phyloP scores from a whole-genome alignment of 2,888 invertebrate species.

The Steinernema scapterisci region DNA sequence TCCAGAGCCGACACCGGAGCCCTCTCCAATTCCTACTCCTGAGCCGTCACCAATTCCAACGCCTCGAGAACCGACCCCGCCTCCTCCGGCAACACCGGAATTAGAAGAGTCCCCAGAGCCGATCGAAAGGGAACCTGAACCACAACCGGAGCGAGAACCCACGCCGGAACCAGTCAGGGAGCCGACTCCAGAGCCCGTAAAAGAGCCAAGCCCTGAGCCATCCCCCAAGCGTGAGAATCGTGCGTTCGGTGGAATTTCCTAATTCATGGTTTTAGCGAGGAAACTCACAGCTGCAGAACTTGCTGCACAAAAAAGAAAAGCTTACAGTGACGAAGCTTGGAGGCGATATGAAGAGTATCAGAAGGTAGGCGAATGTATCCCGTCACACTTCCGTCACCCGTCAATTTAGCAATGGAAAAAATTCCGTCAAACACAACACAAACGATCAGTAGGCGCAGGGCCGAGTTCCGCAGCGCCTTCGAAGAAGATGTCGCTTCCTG shows the following conservation, averaged over 20 bases:
- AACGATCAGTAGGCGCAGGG: not conserved
- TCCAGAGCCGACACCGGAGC: slow-evolving; percentile 51
- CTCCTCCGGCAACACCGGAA: slow-evolving; percentile 36
- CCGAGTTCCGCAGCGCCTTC: not conserved
- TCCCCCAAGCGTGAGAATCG: slow-evolving; percentile 7
- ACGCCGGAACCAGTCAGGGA: slow-evolving; percentile 39
- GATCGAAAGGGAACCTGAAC: slow-evolving; percentile 47
- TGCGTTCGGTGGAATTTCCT: too few relatives aligned
- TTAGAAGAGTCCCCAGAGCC: not conserved
- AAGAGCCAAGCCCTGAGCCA: slow-evolving; percentile 34
- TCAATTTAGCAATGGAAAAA: slow-evolving; percentile 63
- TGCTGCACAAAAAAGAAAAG: slow-evolving; percentile 58
- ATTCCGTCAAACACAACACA: slow-evolving; percentile 58
- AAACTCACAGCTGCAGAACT: slow-evolving; percentile 57
- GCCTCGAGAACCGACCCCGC: slow-evolving; percentile 43
- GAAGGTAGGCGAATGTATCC: slow-evolving; percentile 46
- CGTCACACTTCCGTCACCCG: not conserved
- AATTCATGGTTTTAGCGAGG: slow-evolving; percentile 39
- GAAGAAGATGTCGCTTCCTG: not conserved
- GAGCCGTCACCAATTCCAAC: slow-evolving; percentile 48
- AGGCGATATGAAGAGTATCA: slow-evolving; percentile 65
- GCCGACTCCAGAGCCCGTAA: slow-evolving; percentile 20
- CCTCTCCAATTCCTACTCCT: slow-evolving; percentile 46
- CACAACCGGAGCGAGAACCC: slow-evolving; percentile 40
- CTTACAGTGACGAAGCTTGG: slow-evolving; percentile 66